Conservation (phyloP, 2,797 vertebrate species). For the Brotula barbata region DNA sequence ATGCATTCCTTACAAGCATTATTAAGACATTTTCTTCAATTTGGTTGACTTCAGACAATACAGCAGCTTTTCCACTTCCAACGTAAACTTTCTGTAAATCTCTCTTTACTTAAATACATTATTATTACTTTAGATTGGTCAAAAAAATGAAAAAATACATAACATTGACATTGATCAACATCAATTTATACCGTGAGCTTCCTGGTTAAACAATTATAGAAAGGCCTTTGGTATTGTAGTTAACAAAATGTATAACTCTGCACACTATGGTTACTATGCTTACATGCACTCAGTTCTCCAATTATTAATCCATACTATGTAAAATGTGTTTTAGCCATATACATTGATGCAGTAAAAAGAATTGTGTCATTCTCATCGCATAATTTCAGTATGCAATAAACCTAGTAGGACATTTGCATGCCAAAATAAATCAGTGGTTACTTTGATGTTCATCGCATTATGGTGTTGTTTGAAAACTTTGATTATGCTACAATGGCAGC, state of each 20-base stretch:
- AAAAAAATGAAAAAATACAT: slow-evolving; percentile 6
- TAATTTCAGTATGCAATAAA: too few species aligned
- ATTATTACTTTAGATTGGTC: neutral
- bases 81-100: slow-evolving; percentile 43
- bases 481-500: too few species aligned
- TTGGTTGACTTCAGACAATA: slow-evolving; percentile 55
- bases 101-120: neutral
- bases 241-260: slow-evolving; percentile 22
- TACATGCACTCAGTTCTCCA: too few species aligned
- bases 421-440: too few species aligned
- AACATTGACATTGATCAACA: neutral
- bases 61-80: slow-evolving; percentile 60
- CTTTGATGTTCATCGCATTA: too few species aligned
- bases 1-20: slow-evolving; percentile 36
- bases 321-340: too few species aligned
- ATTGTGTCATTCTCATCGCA: too few species aligned
- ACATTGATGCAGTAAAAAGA: too few species aligned
- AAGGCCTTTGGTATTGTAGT: slow-evolving; percentile 5
- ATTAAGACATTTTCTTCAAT: slow-evolving; percentile 53
- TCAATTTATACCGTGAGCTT: slow-evolving; percentile 5
- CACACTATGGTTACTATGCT: neutral
- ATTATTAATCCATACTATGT: too few species aligned
- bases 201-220: neutral
- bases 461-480: too few species aligned
- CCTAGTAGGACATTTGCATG: too few species aligned